These are phyloP conservation scores for Tetrax tetrax DNA, from an alignment of 2,113 vertebrate species.

Conservation along the genomic window DNA sequence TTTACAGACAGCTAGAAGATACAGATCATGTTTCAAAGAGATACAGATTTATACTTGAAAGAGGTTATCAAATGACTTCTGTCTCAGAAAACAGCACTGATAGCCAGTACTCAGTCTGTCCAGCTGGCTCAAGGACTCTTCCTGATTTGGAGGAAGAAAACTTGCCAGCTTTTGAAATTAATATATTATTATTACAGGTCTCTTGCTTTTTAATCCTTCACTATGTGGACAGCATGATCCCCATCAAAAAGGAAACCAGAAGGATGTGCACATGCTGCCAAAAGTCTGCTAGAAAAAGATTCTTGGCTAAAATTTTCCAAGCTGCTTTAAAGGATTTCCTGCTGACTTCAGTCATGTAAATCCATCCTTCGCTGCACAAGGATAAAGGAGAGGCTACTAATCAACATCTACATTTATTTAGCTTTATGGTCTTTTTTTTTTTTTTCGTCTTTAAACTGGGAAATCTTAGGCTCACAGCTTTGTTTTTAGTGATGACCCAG, in stretches of 20 bases:
- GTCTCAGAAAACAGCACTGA: not conserved
- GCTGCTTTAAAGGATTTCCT: slow-evolving; percentile 23
- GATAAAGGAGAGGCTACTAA: not conserved
- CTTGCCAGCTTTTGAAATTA: slow-evolving; percentile 23
- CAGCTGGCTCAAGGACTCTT: slow-evolving; percentile 24
- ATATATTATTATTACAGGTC: slow-evolving; percentile 7
- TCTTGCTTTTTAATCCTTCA: slow-evolving; percentile 45
- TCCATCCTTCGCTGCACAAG: not conserved
- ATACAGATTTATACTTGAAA: not conserved
- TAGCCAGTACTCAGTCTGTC: not conserved
- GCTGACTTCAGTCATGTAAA: slow-evolving; percentile 1
- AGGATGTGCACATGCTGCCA: not conserved
- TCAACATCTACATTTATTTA: not conserved
- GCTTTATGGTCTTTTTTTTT: not conserved
- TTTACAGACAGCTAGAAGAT: not conserved
- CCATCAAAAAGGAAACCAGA: slow-evolving; percentile 33
- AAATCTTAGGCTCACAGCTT: not conserved
- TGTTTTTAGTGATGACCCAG: not conserved
- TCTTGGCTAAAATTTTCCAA: slow-evolving; percentile 36
- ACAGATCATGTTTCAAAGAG: not conserved
- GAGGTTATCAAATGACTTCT: not conserved
- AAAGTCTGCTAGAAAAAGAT: slow-evolving; percentile 20
- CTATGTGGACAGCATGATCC: not conserved
- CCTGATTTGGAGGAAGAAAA: not conserved
- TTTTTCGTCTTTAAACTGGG: not conserved